Percentiles rank a stretch among this genome's conserved stretches.
phyloP scores from a whole-genome alignment of 2,888 invertebrate genomes.

The Pegoplata infirma region DNA sequence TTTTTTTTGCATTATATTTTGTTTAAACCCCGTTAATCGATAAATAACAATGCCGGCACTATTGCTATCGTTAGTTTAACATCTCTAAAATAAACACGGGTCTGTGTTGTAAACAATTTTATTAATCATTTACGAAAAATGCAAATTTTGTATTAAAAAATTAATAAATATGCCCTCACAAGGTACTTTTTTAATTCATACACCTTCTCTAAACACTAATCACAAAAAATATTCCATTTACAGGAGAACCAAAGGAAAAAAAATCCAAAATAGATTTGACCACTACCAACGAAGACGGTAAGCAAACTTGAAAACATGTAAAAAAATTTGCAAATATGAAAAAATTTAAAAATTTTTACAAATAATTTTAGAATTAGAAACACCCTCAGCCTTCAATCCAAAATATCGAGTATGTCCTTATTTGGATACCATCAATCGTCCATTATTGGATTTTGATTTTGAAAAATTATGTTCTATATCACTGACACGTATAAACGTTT shows the following conservation, averaged over 20 bases:
- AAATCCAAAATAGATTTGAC: slow-evolving; percentile 39
- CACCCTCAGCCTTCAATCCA: slow-evolving; percentile 78
- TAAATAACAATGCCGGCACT: background rate
- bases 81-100: background rate
- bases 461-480: slow-evolving; percentile 99
- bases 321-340: background rate
- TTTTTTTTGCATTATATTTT: background rate
- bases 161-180: slow-evolving; percentile 53
- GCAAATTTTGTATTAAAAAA: background rate
- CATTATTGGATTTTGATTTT: slow-evolving; percentile 98
- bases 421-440: slow-evolving; percentile 97
- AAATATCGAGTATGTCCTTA: slow-evolving; percentile 91
- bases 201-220: background rate
- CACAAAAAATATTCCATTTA: background rate
- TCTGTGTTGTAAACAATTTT: slow-evolving; percentile 11
- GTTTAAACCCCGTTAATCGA: background rate
- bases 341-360: background rate
- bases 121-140: background rate
- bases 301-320: background rate
- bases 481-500: slow-evolving; percentile 98
- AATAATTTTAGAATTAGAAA: slow-evolving; percentile 66
- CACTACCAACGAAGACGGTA: slow-evolving; percentile 61
- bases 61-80: background rate
- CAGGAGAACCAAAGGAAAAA: slow-evolving; percentile 54
- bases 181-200: slow-evolving; percentile 37